phyloP scores from a whole-genome alignment of 2,113 vertebrate species.

The Callionymus lyra region DNA sequence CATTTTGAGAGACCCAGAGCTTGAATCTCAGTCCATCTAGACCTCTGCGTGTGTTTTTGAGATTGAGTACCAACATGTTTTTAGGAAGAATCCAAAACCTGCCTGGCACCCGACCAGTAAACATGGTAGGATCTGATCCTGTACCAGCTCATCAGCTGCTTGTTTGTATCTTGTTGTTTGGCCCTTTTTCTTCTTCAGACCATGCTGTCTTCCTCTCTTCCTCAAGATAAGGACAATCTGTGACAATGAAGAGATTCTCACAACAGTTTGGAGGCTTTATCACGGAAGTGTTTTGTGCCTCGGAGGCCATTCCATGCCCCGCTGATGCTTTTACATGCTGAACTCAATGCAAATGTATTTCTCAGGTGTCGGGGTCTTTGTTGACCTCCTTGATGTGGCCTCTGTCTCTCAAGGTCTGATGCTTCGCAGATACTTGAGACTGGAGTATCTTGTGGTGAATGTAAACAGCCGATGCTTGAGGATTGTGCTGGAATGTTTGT shows the following conservation, averaged over 20 bases:
- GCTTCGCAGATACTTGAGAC: constrained; percentile 63
- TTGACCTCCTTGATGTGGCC: constrained; percentile 64
- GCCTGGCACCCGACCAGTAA: constrained; percentile 31
- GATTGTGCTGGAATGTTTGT: constrained; percentile 52
- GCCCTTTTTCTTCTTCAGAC: constrained; percentile 22
- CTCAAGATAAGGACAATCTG: constrained; percentile 30
- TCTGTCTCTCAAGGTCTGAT: constrained; percentile 54
- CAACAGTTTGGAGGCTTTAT: constrained; percentile 43
- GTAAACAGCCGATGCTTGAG: constrained; percentile 57
- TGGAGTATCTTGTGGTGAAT: constrained; percentile 53
- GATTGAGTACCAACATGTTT: no score
- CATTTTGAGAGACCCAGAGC: no score
- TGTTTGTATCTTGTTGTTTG: constrained; percentile 31
- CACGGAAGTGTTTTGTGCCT: constrained; percentile 45
- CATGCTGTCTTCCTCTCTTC: constrained; percentile 12
- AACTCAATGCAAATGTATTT: constrained; percentile 64
- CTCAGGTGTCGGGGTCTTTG: constrained; percentile 56
- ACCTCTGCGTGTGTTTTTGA: no score
- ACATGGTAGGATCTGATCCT: constrained; percentile 14
- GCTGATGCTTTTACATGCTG: constrained; percentile 51
- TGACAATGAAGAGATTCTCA: constrained; percentile 40
- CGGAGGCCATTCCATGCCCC: constrained; percentile 34
- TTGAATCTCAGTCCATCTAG: no score
- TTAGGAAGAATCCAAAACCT: constrained; percentile 42
- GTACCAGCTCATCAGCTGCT: constrained; percentile 12